Evolutionary conservation across 2,888 invertebrate genomes (phyloP), one percentile per base, ranked within the genome.

Genomic region (Nipponacmea schrenckii): DNA sequence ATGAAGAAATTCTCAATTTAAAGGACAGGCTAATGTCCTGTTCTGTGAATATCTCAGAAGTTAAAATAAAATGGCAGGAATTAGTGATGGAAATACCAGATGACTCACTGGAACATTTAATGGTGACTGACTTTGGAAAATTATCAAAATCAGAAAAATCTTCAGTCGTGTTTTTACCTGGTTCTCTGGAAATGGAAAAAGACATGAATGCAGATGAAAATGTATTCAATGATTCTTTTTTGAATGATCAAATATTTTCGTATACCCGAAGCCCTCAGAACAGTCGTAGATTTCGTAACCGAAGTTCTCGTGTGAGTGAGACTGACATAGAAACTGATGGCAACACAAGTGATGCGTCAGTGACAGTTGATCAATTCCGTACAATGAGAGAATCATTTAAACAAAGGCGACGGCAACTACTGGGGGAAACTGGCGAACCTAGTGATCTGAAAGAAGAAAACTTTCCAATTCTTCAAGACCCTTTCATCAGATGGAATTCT

Each of bases 1-100:
- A 77, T 44, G 67, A 46, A 2, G 79, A 79, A 70, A 67, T 79
- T 26, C 67, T 74, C 44, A 31, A 67, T 17, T 66, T 79, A 26
- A 72, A 71, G 31, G 50, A 56, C 10, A 46, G 69, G 24, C 26
- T 78, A 62, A 62, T 78, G 27, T 68, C 67, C 1, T 71, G 70
- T 46, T 65, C 72, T 14, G 74, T 74, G 17, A 72, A 72, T 17
- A 66, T 76, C 67, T 46, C 62, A 8, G 64, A 71, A n/a, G 78
- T 78, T 15, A n/a, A 24, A 62, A 73, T 70, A 26, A 74, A 67
- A 31, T 68, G 69, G 10, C 72, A 76, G 17, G 72, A 72, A 56
- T 67, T 69, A 27, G 24, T 71, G 14, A 31, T 68, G 17, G 67
- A 74, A 20, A 69, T 75, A 8, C 67, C 72, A 20, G 63, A 69